phyloP scores from a whole-genome alignment of 2,797 vertebrate species.

The Microtus californicus region DNA sequence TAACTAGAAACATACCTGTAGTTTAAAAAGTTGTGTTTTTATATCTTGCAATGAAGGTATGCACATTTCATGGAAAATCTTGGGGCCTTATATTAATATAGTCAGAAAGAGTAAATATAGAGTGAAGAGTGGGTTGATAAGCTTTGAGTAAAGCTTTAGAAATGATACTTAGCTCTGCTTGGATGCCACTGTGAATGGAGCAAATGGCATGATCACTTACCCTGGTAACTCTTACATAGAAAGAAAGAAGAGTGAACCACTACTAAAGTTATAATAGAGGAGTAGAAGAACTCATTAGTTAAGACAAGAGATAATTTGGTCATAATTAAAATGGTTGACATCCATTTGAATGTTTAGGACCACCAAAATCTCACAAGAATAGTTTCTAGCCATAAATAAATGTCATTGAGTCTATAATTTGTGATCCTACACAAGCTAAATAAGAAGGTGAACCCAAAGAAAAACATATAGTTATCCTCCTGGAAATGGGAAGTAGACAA shows the following conservation, averaged over 20 bases:
- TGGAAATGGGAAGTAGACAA: too few relatives aligned
- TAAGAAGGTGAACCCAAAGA: too few relatives aligned
- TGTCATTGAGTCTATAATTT: too few relatives aligned
- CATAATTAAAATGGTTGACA: background rate
- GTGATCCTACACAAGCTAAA: too few relatives aligned
- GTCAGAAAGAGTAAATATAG: background rate
- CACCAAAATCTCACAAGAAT: background rate
- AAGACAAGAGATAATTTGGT: background rate
- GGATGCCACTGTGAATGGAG: background rate
- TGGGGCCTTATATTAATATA: background rate
- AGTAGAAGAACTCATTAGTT: background rate
- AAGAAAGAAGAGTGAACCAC: background rate
- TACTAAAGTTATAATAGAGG: background rate
- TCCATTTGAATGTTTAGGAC: background rate
- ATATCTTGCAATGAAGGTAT: background rate
- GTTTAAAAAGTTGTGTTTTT: background rate
- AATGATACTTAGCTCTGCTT: background rate
- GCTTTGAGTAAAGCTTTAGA: background rate
- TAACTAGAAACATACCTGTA: background rate
- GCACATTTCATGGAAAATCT: background rate
- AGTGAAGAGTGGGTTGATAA: background rate
- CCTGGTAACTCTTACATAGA: background rate
- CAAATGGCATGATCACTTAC: background rate
- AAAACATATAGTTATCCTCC: too few relatives aligned
- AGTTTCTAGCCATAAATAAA: too few relatives aligned